Evolutionary conservation across 2,888 invertebrate genomes (phyloP), one percentile per base, ranked within the genome.

Genomic region (Caenorhabditis sp.): DNA sequence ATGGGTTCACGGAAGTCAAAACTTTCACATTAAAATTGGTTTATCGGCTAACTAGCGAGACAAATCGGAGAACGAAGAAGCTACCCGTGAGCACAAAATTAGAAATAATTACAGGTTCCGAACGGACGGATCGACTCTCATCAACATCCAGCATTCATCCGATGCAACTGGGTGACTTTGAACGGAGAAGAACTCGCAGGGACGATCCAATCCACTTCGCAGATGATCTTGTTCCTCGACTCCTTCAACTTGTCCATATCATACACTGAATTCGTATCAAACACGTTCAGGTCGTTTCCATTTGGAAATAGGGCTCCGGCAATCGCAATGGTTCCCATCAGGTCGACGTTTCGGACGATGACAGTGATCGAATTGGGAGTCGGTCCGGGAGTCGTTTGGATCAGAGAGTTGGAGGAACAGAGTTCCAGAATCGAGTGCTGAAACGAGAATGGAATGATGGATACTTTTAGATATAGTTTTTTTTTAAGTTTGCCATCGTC

Each of bases 311-410:
- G 67, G 3, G 81, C 72, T 3, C 85, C 87, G 22, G 81, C 80
- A 8, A 87, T 83, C 2, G 85, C 87, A 6, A 87, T 85, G 9
- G 83, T 87, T 28, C 87, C 87, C 85, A 87, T 83, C 4, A 74
- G 44, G 44, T 82, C 84, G 0, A 87, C 85, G 50, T 85, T 84
- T 56, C 74, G 56, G 3, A 84, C 82, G 40, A 87, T 78, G 44
- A 87, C 76, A 26, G 83, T 72, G n/a, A 84, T 79, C 0, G 87
- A 80, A 50, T 87, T 64, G 15, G 78, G 50, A 4, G 85, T 82
- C 6, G 85, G 84, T 24, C 87, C 87, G 5, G 86, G 80, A 9
- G 83, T 85, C 5, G 83, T 62, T n/a, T 83, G 68, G 22, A 86
- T 68, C 20, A 72, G 44, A 11, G 83, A 76, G 47, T 85, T 85